phyloP scores from a whole-genome alignment of 2,113 vertebrate species.

The Geococcyx californianus region DNA sequence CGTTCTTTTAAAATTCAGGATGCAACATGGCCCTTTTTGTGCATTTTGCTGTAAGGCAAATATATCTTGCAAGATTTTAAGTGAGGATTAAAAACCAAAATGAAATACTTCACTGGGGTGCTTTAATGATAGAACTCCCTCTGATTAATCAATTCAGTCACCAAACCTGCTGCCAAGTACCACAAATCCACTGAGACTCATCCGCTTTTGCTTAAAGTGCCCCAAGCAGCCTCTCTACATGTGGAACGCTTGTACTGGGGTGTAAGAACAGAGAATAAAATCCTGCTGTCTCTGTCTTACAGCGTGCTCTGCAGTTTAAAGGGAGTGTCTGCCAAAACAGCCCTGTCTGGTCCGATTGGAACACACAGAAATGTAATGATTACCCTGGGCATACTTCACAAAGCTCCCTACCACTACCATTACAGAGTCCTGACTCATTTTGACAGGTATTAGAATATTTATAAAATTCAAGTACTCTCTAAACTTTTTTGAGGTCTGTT shows the following conservation, averaged over 20 bases:
- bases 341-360: constrained; percentile 21
- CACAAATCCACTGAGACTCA: constrained; percentile 4
- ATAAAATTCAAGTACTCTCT: constrained; percentile 51
- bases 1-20: neutral
- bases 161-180: neutral
- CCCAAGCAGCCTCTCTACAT: neutral
- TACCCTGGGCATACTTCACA: constrained; percentile 28
- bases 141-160: constrained; percentile 10
- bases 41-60: neutral
- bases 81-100: neutral
- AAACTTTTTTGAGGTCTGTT: constrained; percentile 53
- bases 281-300: neutral
- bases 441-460: constrained; percentile 64
- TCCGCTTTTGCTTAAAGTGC: neutral
- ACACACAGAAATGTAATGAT: constrained; percentile 10
- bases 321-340: constrained; percentile 11
- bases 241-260: neutral
- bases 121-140: neutral
- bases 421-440: constrained; percentile 52
- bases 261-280: constrained; percentile 42
- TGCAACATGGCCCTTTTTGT: neutral
- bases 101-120: neutral
- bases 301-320: constrained; percentile 2
- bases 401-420: neutral
- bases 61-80: neutral